Percentiles rank a stretch among this genome's conserved stretches.
Evolutionary conservation across 2,888 invertebrate genomes (phyloP).

Genomic region (Cephus sareptanus): DNA sequence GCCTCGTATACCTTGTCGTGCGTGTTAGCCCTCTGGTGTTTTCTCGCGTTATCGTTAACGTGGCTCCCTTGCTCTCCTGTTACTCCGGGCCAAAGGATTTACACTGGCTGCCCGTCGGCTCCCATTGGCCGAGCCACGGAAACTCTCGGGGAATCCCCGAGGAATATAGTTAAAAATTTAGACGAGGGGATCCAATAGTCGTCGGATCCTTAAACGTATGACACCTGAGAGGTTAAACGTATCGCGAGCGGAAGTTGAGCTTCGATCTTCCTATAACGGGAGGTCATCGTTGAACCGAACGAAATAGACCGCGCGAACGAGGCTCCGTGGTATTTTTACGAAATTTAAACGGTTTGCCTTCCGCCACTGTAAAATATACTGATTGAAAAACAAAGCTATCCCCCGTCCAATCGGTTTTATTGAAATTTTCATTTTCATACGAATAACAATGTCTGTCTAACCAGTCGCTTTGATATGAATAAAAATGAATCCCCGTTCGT

Average conservation of each 20-base stretch:
- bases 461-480: background rate
- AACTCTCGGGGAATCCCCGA: background rate
- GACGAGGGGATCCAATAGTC: background rate
- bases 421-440: background rate
- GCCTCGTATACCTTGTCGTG: slow-evolving; percentile 17
- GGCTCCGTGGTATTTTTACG: background rate
- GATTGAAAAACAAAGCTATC: background rate
- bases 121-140: background rate
- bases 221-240: too few relatives aligned
- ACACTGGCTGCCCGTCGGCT: background rate
- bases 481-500: background rate
- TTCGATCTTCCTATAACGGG: background rate
- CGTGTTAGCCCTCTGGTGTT: background rate
- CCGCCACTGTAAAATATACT: background rate
- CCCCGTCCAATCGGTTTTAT: background rate
- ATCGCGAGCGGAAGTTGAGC: background rate
- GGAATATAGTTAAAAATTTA: background rate
- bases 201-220: background rate
- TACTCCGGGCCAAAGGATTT: background rate
- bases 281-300: background rate
- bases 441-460: background rate
- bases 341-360: background rate
- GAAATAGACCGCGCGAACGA: background rate
- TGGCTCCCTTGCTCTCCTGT: background rate
- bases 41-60: background rate